Evolutionary conservation across 2,797 vertebrate genomes (phyloP).

Genomic region (Muscicapa striata): DNA sequence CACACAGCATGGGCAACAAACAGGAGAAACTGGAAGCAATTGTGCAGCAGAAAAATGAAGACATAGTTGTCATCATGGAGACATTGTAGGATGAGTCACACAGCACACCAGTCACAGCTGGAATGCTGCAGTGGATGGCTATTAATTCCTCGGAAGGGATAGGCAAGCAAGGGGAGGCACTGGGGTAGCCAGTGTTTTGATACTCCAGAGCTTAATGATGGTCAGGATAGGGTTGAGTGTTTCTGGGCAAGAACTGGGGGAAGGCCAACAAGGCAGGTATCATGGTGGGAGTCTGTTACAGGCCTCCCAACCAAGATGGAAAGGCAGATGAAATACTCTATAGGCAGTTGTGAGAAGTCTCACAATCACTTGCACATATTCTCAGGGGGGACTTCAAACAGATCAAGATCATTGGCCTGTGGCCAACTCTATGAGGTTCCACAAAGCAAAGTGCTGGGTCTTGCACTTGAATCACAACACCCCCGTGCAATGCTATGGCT

Average conservation of each 20-base stretch:
- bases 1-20: not conserved
- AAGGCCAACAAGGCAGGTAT: not conserved
- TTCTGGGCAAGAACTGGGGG: not conserved
- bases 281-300: not conserved
- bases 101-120: no score
- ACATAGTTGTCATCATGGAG: not conserved
- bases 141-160: not conserved
- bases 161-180: fast-evolving
- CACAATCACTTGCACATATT: not conserved
- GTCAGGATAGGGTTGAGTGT: not conserved
- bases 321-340: not conserved
- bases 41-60: not conserved
- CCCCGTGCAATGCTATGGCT: no score
- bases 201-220: not conserved
- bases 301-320: not conserved
- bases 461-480: not conserved
- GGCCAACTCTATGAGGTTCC: not conserved
- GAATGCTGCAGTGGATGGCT: not conserved
- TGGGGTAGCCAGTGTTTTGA: not conserved
- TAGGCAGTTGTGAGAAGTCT: not conserved
- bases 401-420: not conserved
- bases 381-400: not conserved
- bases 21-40: not conserved
- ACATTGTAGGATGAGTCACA: not conserved
- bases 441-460: not conserved